These are phyloP conservation scores for Quiscalus mexicanus DNA, from an alignment of 2,113 vertebrate genomes.

Conservation along the genomic window DNA sequence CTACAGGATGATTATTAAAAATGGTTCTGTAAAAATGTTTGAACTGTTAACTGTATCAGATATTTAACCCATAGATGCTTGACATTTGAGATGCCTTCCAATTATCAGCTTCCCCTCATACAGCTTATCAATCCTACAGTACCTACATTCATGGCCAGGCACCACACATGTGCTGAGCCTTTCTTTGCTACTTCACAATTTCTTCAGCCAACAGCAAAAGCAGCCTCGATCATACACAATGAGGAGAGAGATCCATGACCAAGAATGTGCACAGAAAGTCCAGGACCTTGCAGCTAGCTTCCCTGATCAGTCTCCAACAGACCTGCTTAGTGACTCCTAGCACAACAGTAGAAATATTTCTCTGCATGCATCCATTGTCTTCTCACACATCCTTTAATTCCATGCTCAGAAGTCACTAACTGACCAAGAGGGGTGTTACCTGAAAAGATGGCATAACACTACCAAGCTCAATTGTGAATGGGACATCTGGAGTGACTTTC, in stretches of 20 bases:
- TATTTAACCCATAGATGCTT: background rate
- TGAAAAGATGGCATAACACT: background rate
- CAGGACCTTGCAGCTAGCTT: background rate
- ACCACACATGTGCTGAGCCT: background rate
- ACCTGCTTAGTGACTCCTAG: background rate
- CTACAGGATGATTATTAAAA: background rate
- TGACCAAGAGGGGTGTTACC: background rate
- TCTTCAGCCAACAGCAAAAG: background rate
- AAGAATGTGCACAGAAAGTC: background rate
- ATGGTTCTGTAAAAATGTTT: background rate
- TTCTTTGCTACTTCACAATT: background rate
- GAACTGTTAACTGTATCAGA: background rate
- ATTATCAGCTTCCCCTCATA: background rate
- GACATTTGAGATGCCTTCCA: background rate
- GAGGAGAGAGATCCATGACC: background rate
- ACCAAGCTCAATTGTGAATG: background rate
- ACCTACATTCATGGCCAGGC: background rate
- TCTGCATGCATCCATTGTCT: accelerated
- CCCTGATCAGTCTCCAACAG: background rate
- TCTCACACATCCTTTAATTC: background rate
- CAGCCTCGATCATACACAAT: background rate
- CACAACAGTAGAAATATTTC: background rate
- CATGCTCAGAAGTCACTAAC: background rate
- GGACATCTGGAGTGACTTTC: background rate
- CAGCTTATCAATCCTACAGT: background rate